Conservation (phyloP, 2,113 vertebrate species). For the Notarius lentiginosus region DNA sequence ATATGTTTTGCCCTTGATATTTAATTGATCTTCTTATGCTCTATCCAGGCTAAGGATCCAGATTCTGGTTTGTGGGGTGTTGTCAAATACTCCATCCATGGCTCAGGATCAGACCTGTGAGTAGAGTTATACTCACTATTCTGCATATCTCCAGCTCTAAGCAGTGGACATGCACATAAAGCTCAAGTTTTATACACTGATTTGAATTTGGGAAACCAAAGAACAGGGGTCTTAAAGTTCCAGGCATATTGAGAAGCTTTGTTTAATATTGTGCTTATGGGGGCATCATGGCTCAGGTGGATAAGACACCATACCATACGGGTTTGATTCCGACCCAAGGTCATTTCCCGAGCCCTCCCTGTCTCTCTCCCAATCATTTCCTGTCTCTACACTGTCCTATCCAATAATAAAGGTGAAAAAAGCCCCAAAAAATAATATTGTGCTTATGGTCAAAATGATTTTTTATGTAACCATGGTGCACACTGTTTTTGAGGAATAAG, state of each 20-base stretch:
- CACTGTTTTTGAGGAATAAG: neutral
- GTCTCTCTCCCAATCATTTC: too few relatives aligned
- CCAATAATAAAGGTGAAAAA: too few relatives aligned
- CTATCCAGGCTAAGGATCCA: conserved; percentile 85
- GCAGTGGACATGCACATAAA: neutral
- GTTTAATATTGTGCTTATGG: neutral
- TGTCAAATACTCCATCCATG: conserved; percentile 90
- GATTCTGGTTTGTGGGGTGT: conserved; percentile 96
- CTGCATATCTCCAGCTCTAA: neutral
- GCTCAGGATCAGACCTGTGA: conserved; percentile 89
- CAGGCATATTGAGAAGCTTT: neutral
- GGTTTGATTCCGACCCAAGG: too few relatives aligned
- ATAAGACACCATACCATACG: too few relatives aligned
- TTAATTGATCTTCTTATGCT: conserved; percentile 36
- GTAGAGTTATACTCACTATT: conserved; percentile 63
- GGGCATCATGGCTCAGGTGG: too few relatives aligned
- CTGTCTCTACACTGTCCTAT: too few relatives aligned
- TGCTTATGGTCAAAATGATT: neutral
- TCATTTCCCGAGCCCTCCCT: too few relatives aligned
- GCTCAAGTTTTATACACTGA: neutral
- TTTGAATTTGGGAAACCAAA: neutral
- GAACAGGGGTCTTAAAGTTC: neutral
- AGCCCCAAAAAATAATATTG: neutral
- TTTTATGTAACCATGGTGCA: neutral
- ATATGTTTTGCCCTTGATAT: neutral